A percentile compares a stretch with the other conserved stretches of the same genome.
phyloP scores from a whole-genome alignment of 1,140 invertebrate genomes.

The Temnothorax curvispinosus region DNA sequence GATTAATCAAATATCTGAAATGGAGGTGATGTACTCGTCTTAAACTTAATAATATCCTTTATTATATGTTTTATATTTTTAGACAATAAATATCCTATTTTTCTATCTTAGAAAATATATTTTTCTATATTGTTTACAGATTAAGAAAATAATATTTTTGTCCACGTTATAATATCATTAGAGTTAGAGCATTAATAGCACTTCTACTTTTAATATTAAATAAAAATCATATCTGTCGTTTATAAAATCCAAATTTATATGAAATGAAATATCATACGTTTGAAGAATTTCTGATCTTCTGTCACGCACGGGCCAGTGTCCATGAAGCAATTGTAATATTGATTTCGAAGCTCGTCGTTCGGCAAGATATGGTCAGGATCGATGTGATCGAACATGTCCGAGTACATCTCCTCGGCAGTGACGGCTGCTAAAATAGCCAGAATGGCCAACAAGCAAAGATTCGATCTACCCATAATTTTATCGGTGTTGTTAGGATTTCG shows the following conservation, averaged over 20 bases:
- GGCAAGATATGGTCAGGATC: slow-evolving; percentile 36
- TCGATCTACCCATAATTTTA: slow-evolving; percentile 19
- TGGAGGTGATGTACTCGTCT: not conserved
- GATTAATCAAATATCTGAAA: not conserved
- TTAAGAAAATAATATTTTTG: not conserved
- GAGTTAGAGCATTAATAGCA: not conserved
- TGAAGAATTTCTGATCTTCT: slow-evolving; percentile 73
- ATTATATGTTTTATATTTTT: no score
- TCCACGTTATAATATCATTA: not conserved
- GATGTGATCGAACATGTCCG: slow-evolving; percentile 56
- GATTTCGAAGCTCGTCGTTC: slow-evolving; percentile 61
- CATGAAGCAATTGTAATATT: slow-evolving; percentile 83
- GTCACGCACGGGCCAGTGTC: slow-evolving; percentile 80
- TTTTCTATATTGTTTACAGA: not conserved
- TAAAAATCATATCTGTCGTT: not conserved
- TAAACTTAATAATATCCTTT: no score
- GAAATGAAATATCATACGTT: slow-evolving; percentile 63
- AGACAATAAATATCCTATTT: not conserved
- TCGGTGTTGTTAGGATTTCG: not conserved
- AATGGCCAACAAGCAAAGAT: not conserved
- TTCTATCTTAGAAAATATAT: not conserved
- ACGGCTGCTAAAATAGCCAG: not conserved
- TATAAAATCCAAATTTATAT: not conserved
- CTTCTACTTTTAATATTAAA: not conserved
- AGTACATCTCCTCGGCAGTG: slow-evolving; percentile 47